phyloP scores from a whole-genome alignment of 2,888 invertebrate species.

The Acrobasis suavella region DNA sequence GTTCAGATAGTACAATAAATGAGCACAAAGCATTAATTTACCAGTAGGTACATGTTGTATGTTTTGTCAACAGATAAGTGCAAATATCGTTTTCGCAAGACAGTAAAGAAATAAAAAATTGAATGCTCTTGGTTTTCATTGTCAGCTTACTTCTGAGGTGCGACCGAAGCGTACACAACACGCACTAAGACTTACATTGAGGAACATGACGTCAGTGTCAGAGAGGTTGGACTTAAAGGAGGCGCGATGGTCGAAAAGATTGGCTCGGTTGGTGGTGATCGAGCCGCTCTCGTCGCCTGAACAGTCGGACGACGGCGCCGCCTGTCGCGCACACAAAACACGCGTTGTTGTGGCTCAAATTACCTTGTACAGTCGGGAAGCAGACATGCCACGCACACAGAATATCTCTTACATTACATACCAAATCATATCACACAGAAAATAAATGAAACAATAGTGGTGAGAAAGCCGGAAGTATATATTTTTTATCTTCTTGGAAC shows the following conservation, averaged over 20 bases:
- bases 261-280: conserved; percentile 89
- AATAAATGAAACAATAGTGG: background rate
- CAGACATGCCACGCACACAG: background rate
- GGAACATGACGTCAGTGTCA: conserved; percentile 95
- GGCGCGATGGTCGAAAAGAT: conserved; percentile 88
- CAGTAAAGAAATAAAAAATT: no score
- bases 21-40: no score
- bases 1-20: no score
- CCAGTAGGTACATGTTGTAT: no score
- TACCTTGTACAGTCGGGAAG: conserved; percentile 5
- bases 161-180: conserved; percentile 39
- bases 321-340: conserved; percentile 68
- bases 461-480: no score
- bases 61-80: no score
- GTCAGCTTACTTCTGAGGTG: conserved; percentile 19
- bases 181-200: conserved; percentile 88
- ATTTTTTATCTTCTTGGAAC: no score
- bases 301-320: conserved; percentile 85
- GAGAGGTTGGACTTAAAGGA: conserved; percentile 95
- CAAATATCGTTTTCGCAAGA: no score
- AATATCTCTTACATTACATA: background rate
- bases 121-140: no score
- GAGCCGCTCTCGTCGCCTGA: conserved; percentile 87
- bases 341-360: conserved; percentile 14
- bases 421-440: background rate